Evolutionary conservation across 2,113 vertebrate species (phyloP), one percentile per base, ranked within the genome.

Genomic region (Passer montanus): DNA sequence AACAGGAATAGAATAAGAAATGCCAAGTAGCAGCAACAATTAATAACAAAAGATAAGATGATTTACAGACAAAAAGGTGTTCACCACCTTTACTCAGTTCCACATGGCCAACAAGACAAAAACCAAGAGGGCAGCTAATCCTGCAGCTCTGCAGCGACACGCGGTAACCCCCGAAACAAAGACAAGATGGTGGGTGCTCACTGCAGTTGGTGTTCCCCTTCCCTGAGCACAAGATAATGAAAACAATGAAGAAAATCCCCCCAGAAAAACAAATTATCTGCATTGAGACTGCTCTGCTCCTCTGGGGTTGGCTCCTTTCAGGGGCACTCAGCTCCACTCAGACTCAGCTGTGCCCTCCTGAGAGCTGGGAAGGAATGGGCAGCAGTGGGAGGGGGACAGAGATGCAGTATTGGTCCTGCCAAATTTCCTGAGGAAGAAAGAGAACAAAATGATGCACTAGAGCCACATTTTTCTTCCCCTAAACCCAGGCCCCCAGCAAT

Each of bases 131-230:
- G 46, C 2, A 5, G 27, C 33, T 11, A 11, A 15, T 27, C 52
- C 44, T 9, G 2, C 44, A 67, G 27, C 44, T 76, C 11, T 4
- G 37, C 37, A 68, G 14, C 0, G 0, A 50, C 26, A 31, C 2
- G 0, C 0, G 0, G 18, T 8, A 59, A 12, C 8, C 44, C 4
- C 46, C 0, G 0, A 37, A 22, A 27, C 27, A 59, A 52, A 52
- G 9, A 52, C 9, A 44, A 31, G 33, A 7, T 13, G 17, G 9
- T 27, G 31, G 5, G 27, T 28, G 18, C 22, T 68, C 46, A 44
- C 37, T 68, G 14, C 21, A 44, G 31, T 1, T 26, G 21, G 3
- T 0, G 0, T 19, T 52, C 33, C 46, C 22, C 62, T 44, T 50
- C 31, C 27, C 21, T 37, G 31, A 37, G 53, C 22, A 37, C 10